These are phyloP conservation scores for Drosophila nr. medialis DNA, from an alignment of 2,888 invertebrate species.

Conservation along the genomic window DNA sequence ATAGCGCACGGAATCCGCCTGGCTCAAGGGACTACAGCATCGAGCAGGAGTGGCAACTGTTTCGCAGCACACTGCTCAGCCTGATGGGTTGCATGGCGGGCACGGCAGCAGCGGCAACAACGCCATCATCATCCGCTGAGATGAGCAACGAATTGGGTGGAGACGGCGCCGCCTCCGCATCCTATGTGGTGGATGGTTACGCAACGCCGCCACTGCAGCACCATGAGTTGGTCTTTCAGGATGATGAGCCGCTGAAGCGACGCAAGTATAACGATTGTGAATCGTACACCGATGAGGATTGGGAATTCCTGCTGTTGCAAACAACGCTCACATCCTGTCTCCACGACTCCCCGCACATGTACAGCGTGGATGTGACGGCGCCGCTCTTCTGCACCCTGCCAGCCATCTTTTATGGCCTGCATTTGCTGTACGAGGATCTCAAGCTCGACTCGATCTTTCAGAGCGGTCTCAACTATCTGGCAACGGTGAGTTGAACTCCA, in stretches of 20 bases:
- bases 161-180: background rate
- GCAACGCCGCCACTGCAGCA: constrained; percentile 50
- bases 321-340: constrained; percentile 69
- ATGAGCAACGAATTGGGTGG: constrained; percentile 34
- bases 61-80: constrained; percentile 87
- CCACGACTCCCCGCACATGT: constrained; percentile 56
- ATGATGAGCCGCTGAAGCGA: constrained; percentile 89
- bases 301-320: constrained; percentile 87
- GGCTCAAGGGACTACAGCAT: constrained; percentile 91
- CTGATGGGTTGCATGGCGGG: constrained; percentile 81
- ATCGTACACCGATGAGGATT: constrained; percentile 91
- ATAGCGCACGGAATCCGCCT: constrained; percentile 93
- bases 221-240: background rate
- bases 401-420: constrained; percentile 91
- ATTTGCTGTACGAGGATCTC: constrained; percentile 95
- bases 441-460: constrained; percentile 91
- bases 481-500: constrained; percentile 82
- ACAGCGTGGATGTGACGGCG: constrained; percentile 85
- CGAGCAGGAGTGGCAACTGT: constrained; percentile 92
- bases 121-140: background rate
- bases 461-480: constrained; percentile 89
- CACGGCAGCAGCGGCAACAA: constrained; percentile 25
- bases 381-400: constrained; percentile 90
- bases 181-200: constrained; percentile 43
- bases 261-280: constrained; percentile 88